Evolutionary conservation across 2,797 vertebrate genomes (phyloP).

Genomic region (Furcifer pardalis): DNA sequence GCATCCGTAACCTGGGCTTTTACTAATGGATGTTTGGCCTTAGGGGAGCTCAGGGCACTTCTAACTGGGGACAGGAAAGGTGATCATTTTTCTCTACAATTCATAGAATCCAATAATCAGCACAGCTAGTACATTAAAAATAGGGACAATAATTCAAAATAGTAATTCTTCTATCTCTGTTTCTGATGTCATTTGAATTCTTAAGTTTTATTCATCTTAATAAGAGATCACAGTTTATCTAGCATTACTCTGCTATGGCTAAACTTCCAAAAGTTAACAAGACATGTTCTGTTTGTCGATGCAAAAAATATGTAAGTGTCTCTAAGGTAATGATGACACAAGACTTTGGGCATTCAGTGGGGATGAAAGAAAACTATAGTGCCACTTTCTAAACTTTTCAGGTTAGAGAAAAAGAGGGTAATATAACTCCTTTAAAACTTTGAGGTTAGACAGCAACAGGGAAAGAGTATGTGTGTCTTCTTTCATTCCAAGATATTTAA

Average conservation of each 20-base stretch:
- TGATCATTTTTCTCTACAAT: no score
- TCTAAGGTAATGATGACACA: background rate
- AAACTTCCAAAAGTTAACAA: background rate
- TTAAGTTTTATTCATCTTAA: background rate
- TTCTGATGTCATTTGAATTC: background rate
- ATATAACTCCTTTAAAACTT: background rate
- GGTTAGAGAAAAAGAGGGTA: background rate
- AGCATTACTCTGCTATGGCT: background rate
- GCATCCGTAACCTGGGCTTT: no score
- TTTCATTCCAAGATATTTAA: background rate
- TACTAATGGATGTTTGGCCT: background rate
- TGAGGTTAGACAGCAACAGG: background rate
- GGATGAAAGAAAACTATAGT: background rate
- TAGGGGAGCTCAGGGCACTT: background rate
- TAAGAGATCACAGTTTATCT: background rate
- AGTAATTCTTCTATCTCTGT: no score
- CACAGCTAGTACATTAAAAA: no score
- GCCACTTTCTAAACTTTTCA: background rate
- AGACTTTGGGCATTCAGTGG: background rate
- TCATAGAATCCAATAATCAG: no score
- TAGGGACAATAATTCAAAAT: no score
- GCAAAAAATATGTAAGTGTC: background rate
- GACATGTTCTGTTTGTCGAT: background rate
- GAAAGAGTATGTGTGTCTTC: background rate
- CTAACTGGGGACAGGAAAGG: no score